Evolutionary conservation across 2,888 invertebrate genomes (phyloP).

Genomic region (Caenorhabditis sinica): DNA sequence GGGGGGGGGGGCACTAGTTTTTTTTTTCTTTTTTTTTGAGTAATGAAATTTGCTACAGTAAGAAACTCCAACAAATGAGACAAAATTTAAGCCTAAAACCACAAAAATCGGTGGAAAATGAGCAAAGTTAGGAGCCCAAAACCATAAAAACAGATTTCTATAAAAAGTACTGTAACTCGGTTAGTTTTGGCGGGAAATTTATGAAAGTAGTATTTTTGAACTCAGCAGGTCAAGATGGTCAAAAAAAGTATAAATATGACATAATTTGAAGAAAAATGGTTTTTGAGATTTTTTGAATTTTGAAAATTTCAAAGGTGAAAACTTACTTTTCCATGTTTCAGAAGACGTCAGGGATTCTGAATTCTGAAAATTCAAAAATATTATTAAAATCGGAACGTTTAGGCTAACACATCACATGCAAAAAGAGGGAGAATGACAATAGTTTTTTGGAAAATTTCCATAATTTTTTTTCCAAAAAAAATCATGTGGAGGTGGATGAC

Average conservation of each 20-base stretch:
- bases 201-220: not conserved
- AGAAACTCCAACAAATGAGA: not conserved
- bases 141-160: no score
- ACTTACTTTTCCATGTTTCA: no score
- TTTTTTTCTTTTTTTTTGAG: not conserved
- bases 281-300: not conserved
- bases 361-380: no score
- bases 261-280: not conserved
- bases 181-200: not conserved
- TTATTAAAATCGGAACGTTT: no score
- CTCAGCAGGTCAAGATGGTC: not conserved
- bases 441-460: no score
- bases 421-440: no score
- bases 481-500: not conserved
- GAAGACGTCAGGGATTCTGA: no score
- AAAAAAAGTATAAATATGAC: not conserved
- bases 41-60: not conserved
- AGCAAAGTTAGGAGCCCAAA: not conserved
- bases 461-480: not conserved
- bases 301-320: not conserved
- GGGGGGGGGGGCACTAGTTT: not conserved
- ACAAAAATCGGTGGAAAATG: not conserved
- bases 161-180: not conserved
- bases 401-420: no score
- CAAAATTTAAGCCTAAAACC: not conserved